A percentile compares a stretch with the other conserved stretches of the same genome.
phyloP scores from a whole-genome alignment of 2,888 invertebrate species.

The Coelinius sp. region DNA sequence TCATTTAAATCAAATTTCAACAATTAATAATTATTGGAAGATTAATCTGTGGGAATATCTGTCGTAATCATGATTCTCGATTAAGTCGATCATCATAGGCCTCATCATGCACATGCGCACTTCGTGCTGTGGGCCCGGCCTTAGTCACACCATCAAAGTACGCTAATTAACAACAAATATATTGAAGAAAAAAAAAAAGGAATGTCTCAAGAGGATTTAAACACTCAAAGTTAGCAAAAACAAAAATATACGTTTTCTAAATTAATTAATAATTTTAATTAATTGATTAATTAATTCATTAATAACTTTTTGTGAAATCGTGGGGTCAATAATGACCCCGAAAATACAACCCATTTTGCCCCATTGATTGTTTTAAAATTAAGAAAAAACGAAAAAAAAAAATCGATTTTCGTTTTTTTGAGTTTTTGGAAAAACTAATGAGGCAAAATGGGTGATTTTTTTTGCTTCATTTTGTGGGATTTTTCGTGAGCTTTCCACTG shows the following conservation, averaged over 20 bases:
- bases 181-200: conserved; percentile 23
- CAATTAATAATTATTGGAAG: conserved; percentile 32
- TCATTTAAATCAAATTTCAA: conserved; percentile 21
- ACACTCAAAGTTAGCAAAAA: conserved; percentile 23
- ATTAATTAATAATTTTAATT: conserved; percentile 15
- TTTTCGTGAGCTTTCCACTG: background rate
- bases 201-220: conserved; percentile 13
- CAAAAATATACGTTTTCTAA: conserved; percentile 5
- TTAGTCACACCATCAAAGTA: conserved; percentile 52
- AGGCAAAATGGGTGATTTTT: background rate
- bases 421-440: background rate
- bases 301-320: background rate
- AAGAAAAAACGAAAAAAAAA: background rate
- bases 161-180: conserved; percentile 23
- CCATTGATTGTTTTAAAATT: background rate
- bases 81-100: conserved; percentile 35
- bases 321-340: background rate
- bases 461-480: no score
- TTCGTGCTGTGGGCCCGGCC: conserved; percentile 75
- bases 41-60: conserved; percentile 31
- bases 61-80: conserved; percentile 42
- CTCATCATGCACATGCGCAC: no score
- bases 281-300: background rate
- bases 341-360: background rate
- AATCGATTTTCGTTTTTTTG: background rate